Conservation (phyloP, 2,797 vertebrate species). For the Rhadinocentrus ornatus region DNA sequence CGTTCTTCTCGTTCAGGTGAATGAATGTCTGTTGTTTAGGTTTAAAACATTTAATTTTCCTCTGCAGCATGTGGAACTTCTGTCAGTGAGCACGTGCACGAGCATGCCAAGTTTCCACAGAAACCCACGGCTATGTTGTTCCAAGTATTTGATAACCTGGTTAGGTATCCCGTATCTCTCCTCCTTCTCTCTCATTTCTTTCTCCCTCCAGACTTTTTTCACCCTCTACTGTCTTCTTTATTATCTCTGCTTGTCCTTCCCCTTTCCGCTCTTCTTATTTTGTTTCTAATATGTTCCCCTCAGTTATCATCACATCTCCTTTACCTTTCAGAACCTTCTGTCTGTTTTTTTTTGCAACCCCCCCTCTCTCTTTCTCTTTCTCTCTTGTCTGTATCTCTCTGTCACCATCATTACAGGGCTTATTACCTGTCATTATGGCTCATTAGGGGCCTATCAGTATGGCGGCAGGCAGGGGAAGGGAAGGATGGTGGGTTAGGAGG, state of each 20-base stretch:
- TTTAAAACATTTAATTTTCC: conserved; percentile 59
- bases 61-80: conserved; percentile 58
- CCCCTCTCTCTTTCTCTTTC: conserved; percentile 13
- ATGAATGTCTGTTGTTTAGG: conserved; percentile 45
- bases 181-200: conserved; percentile 40
- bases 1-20: conserved; percentile 40
- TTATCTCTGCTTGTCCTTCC: conserved; percentile 39
- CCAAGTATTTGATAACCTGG: conserved; percentile 62
- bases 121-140: conserved; percentile 59
- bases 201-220: conserved; percentile 10
- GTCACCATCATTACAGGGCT: conserved; percentile 78
- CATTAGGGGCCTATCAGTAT: conserved; percentile 78
- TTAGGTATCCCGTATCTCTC: conserved; percentile 59
- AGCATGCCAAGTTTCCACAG: conserved; percentile 67
- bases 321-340: conserved; percentile 36
- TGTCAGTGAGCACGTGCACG: conserved; percentile 28
- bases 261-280: conserved; percentile 35
- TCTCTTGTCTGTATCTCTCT: conserved; percentile 65
- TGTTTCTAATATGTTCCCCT: conserved; percentile 55
- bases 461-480: conserved; percentile 70
- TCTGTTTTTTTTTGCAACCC: conserved; percentile 26
- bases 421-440: conserved; percentile 83
- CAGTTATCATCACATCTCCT: conserved; percentile 65
- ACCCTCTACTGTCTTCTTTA: conserved; percentile 23
- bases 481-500: conserved; percentile 22